Base-by-base conservation (phyloP, 2,797 vertebrate species). In the Hapalemur alaotrensis region DNA sequence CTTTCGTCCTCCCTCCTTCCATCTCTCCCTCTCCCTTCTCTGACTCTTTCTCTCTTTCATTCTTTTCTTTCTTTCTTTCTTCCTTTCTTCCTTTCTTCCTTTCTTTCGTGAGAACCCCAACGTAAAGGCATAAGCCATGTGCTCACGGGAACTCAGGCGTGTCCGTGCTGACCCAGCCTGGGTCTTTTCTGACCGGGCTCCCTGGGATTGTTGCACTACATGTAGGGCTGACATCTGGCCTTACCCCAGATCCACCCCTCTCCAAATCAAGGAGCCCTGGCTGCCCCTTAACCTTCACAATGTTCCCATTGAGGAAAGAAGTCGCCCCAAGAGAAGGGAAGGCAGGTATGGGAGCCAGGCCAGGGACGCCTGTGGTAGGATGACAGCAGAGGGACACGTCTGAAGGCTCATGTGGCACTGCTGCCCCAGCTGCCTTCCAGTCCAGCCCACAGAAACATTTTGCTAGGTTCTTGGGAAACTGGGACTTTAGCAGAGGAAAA, bases 51-150 rank as follows among this genome's bases (percentile, higher is more conserved):
- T 4, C 5, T 32, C 10, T 25, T 4, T 18, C 9, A 12, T 18
- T 50, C 35, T 15, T 5, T n/a, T 5, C 4, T 17, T 30, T 1
- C 11, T 17, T 0, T 2, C 28, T 18, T 15, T 25, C 41, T 10
- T 25, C 20, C 12, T 17, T 13, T 30, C 38, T 15, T 23, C 23
- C 38, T 7, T n/a, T 28, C 15, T 38, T 22, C 32, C 20, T 25
- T 43, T 17, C 28, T 38, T 78, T 25, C 38, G 38, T 38, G 38
- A 38, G 43, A 46, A 46, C 43, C 63, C 11, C 46, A 48, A 9
- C 28, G 69, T n/a, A 65, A 35, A 72, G 7, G 2, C 25, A 14
- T 38, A 63, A 41, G 9, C 43, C 2, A 1, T 4, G 32, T 18
- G 5, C 17, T 78, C 75, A 79, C 13, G 17, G 52, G 23, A 80